These are phyloP conservation scores for Abscondita cerata DNA, from an alignment of 2,888 invertebrate genomes.

Conservation along the genomic window DNA sequence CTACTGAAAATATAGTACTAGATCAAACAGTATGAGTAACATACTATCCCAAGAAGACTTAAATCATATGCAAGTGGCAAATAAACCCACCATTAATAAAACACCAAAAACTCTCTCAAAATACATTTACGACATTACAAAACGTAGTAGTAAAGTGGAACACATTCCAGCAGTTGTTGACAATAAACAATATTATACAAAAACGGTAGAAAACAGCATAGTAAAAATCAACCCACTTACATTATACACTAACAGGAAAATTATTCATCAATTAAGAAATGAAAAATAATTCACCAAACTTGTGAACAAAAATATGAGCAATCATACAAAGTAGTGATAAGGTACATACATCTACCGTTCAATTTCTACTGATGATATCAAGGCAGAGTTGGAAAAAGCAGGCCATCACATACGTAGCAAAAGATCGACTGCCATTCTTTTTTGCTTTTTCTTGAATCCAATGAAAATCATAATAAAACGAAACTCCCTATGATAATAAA, in stretches of 20 bases:
- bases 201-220: too few species aligned
- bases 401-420: not conserved
- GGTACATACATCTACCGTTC: not conserved
- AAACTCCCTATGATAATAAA: too few species aligned
- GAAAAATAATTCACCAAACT: not conserved
- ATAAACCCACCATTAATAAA: not conserved
- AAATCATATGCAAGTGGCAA: not conserved
- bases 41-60: not conserved
- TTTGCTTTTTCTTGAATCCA: too few species aligned
- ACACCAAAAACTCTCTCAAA: too few species aligned
- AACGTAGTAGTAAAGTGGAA: not conserved
- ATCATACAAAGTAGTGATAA: not conserved
- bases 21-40: not conserved
- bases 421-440: not conserved
- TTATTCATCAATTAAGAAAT: not conserved
- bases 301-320: too few species aligned
- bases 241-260: too few species aligned
- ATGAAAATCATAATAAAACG: too few species aligned
- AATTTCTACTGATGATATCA: not conserved
- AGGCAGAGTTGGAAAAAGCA: not conserved
- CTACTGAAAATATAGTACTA: not conserved
- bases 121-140: not conserved
- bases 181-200: not conserved
- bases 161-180: not conserved
- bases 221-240: too few species aligned